Conservation (phyloP, 2,113 vertebrate species). For the Sigmodon hispidus region DNA sequence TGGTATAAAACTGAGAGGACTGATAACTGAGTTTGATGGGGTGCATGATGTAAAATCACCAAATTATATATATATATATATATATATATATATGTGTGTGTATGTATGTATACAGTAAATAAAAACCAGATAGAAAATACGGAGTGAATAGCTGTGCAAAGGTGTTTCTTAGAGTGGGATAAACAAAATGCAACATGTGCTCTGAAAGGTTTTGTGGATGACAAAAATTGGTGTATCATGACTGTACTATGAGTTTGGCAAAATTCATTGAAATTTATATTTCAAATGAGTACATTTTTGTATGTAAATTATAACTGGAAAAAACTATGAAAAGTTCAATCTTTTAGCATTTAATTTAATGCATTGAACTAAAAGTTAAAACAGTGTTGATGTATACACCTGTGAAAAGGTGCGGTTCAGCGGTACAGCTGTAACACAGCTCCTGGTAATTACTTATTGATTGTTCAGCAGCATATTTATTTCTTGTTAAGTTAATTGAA, state of each 20-base stretch:
- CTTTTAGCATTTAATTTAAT: conserved; percentile 10
- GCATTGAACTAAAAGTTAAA: conserved; percentile 37
- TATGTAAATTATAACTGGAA: conserved; percentile 3
- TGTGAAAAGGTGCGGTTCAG: conserved; percentile 29
- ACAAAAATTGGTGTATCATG: neutral
- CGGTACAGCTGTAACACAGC: neutral
- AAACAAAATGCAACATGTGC: neutral
- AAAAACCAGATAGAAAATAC: neutral
- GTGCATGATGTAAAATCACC: no score
- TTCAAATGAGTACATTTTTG: neutral
- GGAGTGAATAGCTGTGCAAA: neutral
- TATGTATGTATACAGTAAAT: neutral
- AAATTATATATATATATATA: no score
- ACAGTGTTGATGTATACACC: conserved; percentile 11
- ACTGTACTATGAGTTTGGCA: neutral
- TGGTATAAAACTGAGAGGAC: no score
- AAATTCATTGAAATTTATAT: conserved; percentile 40
- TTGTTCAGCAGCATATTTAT: conserved; percentile 47
- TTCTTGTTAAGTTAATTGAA: conserved; percentile 63
- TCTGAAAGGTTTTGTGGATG: neutral
- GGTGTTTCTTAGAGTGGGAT: neutral
- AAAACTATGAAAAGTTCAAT: conserved; percentile 6
- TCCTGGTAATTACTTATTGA: conserved; percentile 71
- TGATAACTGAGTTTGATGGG: no score
- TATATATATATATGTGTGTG: no score